phyloP scores from a whole-genome alignment of 2,113 vertebrate genomes.

The Phrynocephalus versicolor region DNA sequence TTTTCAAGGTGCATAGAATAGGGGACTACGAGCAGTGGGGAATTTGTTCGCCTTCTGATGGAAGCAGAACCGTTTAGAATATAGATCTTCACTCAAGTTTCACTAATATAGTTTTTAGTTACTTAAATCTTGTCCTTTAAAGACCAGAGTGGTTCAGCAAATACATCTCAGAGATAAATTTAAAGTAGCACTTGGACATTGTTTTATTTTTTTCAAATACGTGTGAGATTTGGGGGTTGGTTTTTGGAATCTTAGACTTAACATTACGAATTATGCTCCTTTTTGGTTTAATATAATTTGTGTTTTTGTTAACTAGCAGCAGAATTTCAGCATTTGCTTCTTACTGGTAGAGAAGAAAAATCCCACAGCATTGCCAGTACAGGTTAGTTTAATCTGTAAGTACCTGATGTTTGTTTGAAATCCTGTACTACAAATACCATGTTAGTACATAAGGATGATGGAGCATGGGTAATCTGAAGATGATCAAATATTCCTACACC shows the following conservation, averaged over 20 bases:
- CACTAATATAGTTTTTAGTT: neutral
- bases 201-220: constrained; percentile 38
- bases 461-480: constrained; percentile 57
- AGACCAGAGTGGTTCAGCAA: constrained; percentile 13
- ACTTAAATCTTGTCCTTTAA: constrained; percentile 56
- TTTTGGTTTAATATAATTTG: constrained; percentile 86
- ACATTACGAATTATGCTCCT: constrained; percentile 72
- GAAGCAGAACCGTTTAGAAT: neutral
- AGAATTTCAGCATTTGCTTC: constrained; percentile 89
- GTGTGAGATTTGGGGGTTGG: constrained; percentile 51
- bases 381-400: constrained; percentile 98
- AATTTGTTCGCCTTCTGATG: neutral
- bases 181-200: neutral
- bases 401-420: constrained; percentile 87
- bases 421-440: constrained; percentile 76
- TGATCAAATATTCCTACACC: constrained; percentile 7
- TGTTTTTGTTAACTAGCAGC: constrained; percentile 96
- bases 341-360: constrained; percentile 92
- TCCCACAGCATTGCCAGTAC: constrained; percentile 91
- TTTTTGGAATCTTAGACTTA: constrained; percentile 52
- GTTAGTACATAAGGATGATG: constrained; percentile 70
- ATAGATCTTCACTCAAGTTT: neutral
- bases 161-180: constrained; percentile 2
- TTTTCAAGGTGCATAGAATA: neutral
- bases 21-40: no score